Evolutionary conservation across 2,113 vertebrate genomes (phyloP).

Genomic region (Callithrix jacchus): DNA sequence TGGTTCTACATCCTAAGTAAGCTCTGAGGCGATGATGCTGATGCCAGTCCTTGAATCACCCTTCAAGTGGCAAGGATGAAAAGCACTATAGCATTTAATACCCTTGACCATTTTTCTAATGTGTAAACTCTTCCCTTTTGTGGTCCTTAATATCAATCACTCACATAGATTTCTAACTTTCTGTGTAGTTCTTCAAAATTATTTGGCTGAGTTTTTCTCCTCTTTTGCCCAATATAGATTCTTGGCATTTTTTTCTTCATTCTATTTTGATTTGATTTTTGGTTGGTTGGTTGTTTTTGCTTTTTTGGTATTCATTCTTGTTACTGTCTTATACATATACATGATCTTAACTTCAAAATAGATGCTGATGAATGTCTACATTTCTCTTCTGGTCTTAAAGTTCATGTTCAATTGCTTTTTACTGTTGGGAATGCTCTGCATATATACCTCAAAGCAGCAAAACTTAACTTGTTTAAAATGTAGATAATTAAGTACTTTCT

Average conservation of each 20-base stretch:
- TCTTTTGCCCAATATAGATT: neutral
- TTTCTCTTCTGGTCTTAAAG: neutral
- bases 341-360: neutral
- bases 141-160: neutral
- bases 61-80: neutral
- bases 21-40: fast-evolving
- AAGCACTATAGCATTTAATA: neutral
- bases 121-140: neutral
- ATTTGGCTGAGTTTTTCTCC: neutral
- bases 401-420: neutral
- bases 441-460: neutral
- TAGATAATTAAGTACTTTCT: neutral
- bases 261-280: neutral
- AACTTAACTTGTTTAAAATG: neutral
- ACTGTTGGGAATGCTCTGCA: neutral
- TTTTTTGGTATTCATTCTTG: neutral
- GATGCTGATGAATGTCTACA: neutral
- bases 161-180: neutral
- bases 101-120: neutral
- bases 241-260: neutral
- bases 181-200: neutral
- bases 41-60: neutral
- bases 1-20: neutral
- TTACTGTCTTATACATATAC: neutral
- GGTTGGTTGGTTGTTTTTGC: neutral